Conservation (phyloP, 2,113 vertebrate species). For the Lagopus muta region DNA sequence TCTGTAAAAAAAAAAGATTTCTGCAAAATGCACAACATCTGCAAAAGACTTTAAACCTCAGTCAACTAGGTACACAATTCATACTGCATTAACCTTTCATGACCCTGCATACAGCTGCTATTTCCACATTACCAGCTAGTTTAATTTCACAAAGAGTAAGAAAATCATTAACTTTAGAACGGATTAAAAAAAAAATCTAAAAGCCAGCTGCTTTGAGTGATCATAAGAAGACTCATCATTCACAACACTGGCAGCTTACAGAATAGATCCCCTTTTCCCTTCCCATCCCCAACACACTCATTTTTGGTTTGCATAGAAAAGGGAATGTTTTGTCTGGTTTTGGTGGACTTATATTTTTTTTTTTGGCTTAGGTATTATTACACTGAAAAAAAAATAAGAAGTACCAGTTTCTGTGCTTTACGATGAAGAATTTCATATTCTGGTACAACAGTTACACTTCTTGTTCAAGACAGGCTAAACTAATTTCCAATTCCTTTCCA, state of each 20-base stretch:
- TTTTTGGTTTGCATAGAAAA: slow-evolving; percentile 72
- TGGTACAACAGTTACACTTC: slow-evolving; percentile 10
- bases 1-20: not conserved
- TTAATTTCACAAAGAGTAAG: not conserved
- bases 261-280: slow-evolving; percentile 9
- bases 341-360: not conserved
- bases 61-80: not conserved
- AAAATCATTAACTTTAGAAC: not conserved
- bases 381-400: not conserved
- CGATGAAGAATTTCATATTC: slow-evolving; percentile 19
- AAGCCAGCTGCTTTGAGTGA: not conserved
- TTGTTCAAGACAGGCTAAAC: not conserved
- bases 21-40: not conserved
- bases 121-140: not conserved
- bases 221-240: not conserved
- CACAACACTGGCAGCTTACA: slow-evolving; percentile 1
- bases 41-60: not conserved
- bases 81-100: slow-evolving; percentile 15
- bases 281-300: not conserved
- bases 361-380: slow-evolving; percentile 67
- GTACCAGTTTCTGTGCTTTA: slow-evolving; percentile 19
- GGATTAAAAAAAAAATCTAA: not conserved
- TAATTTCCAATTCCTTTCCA: not conserved
- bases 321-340: slow-evolving; percentile 7
- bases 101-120: not conserved